A percentile compares a stretch with the other conserved stretches of the same genome.
Evolutionary conservation across 2,888 invertebrate species (phyloP).

Genomic region (Copidosoma aretas): DNA sequence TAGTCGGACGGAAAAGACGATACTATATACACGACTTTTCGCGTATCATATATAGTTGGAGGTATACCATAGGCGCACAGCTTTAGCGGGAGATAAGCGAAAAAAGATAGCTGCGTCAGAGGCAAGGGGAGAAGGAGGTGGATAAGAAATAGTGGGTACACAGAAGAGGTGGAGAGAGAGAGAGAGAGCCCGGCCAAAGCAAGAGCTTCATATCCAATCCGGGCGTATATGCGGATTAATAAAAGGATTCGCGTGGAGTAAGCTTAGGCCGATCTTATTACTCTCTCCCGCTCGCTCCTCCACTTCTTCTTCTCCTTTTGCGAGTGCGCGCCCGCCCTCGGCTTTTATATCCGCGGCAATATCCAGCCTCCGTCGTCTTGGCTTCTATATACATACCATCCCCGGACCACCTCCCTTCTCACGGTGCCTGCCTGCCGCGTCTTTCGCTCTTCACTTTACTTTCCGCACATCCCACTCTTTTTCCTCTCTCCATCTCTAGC

Average conservation of each 20-base stretch:
- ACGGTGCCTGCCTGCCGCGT: not conserved
- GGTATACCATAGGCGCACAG: too few species aligned
- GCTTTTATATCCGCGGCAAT: constrained; percentile 42
- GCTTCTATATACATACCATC: constrained; percentile 17
- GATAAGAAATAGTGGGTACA: constrained; percentile 25
- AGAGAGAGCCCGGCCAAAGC: too few species aligned
- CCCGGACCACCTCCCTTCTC: constrained; percentile 8
- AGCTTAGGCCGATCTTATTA: constrained; percentile 60
- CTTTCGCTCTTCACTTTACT: constrained; percentile 29
- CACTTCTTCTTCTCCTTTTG: constrained; percentile 1
- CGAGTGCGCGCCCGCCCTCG: constrained; percentile 14
- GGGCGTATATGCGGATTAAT: constrained; percentile 57
- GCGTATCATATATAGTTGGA: too few species aligned
- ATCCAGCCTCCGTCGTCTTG: constrained; percentile 23
- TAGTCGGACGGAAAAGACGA: too few species aligned
- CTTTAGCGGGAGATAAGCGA: too few species aligned
- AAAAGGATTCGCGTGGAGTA: constrained; percentile 59
- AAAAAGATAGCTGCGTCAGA: too few species aligned
- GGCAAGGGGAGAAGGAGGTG: constrained; percentile 14
- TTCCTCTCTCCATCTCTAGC: constrained; percentile 32
- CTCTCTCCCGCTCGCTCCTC: constrained; percentile 49
- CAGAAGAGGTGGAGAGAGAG: constrained; percentile 39
- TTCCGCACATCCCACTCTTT: constrained; percentile 18
- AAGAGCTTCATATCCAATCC: constrained; percentile 58
- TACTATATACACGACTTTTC: too few species aligned